Conservation (phyloP, 2,797 vertebrate species). For the Octomys mimax region DNA sequence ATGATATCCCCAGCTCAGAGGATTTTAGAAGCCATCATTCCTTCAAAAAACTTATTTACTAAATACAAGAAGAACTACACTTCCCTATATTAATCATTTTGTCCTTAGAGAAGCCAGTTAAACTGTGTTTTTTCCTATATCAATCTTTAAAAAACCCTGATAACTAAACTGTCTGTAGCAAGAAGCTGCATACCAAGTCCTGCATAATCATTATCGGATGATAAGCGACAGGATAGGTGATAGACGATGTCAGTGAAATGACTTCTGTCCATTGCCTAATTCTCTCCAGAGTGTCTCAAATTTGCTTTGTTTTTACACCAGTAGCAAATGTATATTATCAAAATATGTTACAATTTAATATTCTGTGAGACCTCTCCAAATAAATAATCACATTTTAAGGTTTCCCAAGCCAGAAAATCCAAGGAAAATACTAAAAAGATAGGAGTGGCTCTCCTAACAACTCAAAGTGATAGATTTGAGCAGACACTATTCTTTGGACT, state of each 20-base stretch:
- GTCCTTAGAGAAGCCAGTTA: neutral
- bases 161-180: neutral
- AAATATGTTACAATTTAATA: neutral
- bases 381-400: neutral
- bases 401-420: neutral
- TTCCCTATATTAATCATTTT: neutral
- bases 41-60: conserved; percentile 19
- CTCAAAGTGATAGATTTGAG: neutral
- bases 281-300: neutral
- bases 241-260: neutral
- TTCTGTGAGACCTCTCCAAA: neutral
- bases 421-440: neutral
- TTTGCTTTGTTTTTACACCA: neutral
- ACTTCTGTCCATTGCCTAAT: neutral
- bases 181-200: neutral
- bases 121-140: neutral
- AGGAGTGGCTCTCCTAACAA: neutral
- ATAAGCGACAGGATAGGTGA: neutral
- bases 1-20: neutral
- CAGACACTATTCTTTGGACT: neutral
- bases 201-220: neutral
- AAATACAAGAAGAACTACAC: neutral
- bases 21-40: conserved; percentile 21
- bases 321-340: neutral
- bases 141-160: neutral